Evolutionary conservation across 1,140 invertebrate species (phyloP).

Genomic region (Steinernema feltiae): DNA sequence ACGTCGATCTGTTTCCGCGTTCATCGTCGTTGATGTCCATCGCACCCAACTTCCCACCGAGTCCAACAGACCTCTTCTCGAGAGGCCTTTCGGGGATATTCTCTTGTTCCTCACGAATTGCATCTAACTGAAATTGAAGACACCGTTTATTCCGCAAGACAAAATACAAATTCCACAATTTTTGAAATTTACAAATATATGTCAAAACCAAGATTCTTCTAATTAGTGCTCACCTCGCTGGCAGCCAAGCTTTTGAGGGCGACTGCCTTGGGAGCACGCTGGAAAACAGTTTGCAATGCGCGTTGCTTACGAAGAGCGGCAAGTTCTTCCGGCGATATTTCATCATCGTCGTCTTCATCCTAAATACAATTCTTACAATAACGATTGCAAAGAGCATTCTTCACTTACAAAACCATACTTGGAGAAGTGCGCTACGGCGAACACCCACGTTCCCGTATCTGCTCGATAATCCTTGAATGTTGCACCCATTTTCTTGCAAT

Average conservation of each 20-base stretch:
- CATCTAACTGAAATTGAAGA: not conserved
- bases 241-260: not conserved
- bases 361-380: conserved; percentile 65
- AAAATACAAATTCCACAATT: not conserved
- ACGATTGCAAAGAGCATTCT: conserved; percentile 48
- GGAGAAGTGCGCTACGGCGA: conserved; percentile 80
- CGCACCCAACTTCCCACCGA: not conserved
- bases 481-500: conserved; percentile 77
- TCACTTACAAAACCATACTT: conserved; percentile 85
- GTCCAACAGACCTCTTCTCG: not conserved
- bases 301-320: not conserved
- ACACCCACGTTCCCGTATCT: conserved; percentile 88
- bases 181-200: not conserved
- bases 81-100: not conserved
- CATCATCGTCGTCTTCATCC: conserved; percentile 50
- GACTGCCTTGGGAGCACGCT: not conserved
- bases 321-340: not conserved
- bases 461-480: conserved; percentile 88
- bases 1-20: not conserved
- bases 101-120: not conserved
- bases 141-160: not conserved
- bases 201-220: not conserved
- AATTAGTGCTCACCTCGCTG: not conserved
- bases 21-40: not conserved
- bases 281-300: not conserved